Evolutionary conservation across 2,113 vertebrate species (phyloP).

Genomic region (Macheiramphus alcinus): DNA sequence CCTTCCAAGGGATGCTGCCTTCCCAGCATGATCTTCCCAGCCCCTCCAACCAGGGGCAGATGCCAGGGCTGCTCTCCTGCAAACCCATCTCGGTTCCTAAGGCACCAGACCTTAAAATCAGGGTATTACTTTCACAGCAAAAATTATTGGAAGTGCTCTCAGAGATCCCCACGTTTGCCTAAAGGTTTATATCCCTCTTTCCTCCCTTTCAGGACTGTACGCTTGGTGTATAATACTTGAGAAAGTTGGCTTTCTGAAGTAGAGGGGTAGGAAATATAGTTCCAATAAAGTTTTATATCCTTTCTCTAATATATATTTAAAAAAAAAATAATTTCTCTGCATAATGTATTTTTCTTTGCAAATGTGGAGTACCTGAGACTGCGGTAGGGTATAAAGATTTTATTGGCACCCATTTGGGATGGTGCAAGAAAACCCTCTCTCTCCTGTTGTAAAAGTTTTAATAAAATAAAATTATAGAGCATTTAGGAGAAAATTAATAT

Average conservation of each 20-base stretch:
- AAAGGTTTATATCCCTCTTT: neutral
- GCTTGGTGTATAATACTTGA: neutral
- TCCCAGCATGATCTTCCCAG: too few relatives aligned
- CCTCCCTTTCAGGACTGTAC: neutral
- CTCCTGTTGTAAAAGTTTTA: constrained; percentile 24
- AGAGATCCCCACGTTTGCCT: neutral
- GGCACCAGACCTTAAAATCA: neutral
- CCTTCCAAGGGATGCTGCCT: neutral
- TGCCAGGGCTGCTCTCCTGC: neutral
- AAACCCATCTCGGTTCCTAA: neutral
- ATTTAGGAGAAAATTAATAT: constrained; percentile 33
- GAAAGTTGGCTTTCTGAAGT: neutral
- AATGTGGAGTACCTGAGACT: neutral
- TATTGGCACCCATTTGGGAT: neutral
- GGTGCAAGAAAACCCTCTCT: neutral
- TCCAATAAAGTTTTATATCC: constrained; percentile 6
- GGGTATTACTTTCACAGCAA: neutral
- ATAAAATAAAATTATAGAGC: constrained; percentile 33
- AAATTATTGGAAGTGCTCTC: neutral
- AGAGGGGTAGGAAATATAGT: neutral
- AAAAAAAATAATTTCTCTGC: neutral
- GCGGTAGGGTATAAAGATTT: neutral
- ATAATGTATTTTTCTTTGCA: neutral
- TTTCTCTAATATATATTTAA: neutral
- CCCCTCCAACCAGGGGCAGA: neutral